phyloP scores from a whole-genome alignment of 2,888 invertebrate genomes.

The Chelonus formosanus region DNA sequence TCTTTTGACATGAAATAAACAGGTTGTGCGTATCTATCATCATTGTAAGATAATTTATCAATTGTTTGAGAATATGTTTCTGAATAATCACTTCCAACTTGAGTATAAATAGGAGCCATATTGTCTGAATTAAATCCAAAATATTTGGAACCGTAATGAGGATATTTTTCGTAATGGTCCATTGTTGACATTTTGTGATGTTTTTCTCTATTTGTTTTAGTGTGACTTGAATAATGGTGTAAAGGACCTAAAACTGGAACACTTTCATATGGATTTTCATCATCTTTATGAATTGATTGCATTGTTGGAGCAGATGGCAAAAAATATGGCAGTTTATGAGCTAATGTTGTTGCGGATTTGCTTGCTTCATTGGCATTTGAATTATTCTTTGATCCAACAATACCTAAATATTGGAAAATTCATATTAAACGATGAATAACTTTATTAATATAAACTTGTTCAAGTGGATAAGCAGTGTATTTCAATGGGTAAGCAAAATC shows the following conservation, averaged over 20 bases:
- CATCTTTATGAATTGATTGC: conserved; percentile 50
- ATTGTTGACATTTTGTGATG: conserved; percentile 59
- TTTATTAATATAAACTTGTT: neutral
- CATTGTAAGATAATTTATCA: conserved; percentile 55
- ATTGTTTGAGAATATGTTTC: conserved; percentile 61
- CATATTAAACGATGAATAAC: conserved; percentile 11
- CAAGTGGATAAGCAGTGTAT: neutral
- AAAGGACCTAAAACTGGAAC: conserved; percentile 74
- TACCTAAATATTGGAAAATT: conserved; percentile 45
- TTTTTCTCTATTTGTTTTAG: conserved; percentile 63
- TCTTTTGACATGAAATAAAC: conserved; percentile 57
- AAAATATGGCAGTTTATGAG: conserved; percentile 58
- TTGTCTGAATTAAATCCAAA: conserved; percentile 55
- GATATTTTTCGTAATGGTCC: conserved; percentile 43
- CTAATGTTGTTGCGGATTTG: conserved; percentile 59
- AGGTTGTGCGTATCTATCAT: conserved; percentile 58
- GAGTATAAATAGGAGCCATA: conserved; percentile 53
- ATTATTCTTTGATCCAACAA: conserved; percentile 55
- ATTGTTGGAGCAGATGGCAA: conserved; percentile 57
- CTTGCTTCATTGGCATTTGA: conserved; percentile 50
- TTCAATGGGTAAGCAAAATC: no score
- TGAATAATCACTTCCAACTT: conserved; percentile 55
- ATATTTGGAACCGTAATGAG: conserved; percentile 51
- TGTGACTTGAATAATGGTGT: conserved; percentile 55
- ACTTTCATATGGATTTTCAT: conserved; percentile 71